Percentiles rank a stretch among this genome's conserved stretches.
Conservation (phyloP, 2,113 vertebrate species). For the Falcunculus frontatus region DNA sequence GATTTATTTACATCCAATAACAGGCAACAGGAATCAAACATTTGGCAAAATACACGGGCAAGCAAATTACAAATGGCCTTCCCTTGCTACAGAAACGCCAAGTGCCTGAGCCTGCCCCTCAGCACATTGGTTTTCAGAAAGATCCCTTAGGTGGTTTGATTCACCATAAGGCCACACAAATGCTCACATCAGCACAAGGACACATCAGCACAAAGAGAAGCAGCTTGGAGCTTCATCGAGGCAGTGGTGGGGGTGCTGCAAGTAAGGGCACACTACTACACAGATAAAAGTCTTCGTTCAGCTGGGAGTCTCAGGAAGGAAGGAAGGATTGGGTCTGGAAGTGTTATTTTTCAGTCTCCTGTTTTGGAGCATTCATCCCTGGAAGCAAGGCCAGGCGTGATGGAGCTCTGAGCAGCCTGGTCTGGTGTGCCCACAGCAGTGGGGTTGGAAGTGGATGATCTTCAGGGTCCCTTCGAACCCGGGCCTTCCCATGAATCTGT, state of each 20-base stretch:
- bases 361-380: neutral
- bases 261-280: neutral
- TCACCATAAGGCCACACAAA: neutral
- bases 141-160: neutral
- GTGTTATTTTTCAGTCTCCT: neutral
- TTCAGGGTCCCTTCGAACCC: neutral
- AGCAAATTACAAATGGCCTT: neutral
- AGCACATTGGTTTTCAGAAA: neutral
- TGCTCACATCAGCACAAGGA: neutral
- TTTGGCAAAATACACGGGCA: neutral
- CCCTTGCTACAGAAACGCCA: neutral
- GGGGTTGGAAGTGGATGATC: neutral
- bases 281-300: neutral
- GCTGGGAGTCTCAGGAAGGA: neutral
- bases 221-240: neutral
- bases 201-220: neutral
- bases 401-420: neutral
- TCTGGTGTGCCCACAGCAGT: neutral
- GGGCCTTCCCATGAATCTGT: neutral
- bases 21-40: neutral
- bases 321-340: neutral
- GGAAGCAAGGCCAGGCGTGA: neutral
- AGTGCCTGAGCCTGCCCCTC: neutral
- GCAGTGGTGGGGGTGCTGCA: rapidly evolving
- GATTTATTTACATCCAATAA: conserved; percentile 21